Conservation (phyloP, 2,113 vertebrate genomes). For the Pelmatolapia mariae region DNA sequence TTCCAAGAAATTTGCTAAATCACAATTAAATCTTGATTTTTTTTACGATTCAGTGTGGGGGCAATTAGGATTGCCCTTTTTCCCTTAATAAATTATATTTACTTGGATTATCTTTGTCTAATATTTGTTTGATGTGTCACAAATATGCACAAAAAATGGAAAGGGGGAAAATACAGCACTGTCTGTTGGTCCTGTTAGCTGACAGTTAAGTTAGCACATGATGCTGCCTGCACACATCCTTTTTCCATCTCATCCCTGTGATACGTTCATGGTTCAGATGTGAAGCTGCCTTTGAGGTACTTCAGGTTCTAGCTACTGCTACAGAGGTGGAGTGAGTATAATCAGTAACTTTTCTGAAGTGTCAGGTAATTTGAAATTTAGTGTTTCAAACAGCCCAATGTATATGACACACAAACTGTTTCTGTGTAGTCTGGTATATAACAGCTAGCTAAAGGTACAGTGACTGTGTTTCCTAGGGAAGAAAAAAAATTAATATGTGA, state of each 20-base stretch:
- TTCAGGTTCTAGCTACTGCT: neutral
- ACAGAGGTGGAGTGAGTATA: neutral
- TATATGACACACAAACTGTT: neutral
- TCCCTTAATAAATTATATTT: too few species aligned
- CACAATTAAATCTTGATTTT: too few species aligned
- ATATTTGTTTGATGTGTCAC: too few species aligned
- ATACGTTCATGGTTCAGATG: neutral
- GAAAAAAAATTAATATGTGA: neutral
- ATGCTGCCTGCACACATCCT: neutral
- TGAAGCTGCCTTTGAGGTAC: neutral
- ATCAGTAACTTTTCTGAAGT: neutral
- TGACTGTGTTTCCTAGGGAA: neutral
- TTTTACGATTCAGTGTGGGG: too few species aligned
- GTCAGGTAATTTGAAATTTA: neutral
- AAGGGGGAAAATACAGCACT: neutral
- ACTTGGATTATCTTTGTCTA: too few species aligned
- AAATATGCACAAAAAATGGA: too few species aligned
- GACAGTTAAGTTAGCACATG: neutral
- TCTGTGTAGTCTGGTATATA: neutral
- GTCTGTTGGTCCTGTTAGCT: neutral
- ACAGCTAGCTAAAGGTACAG: neutral
- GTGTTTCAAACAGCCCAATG: neutral
- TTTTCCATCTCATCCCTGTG: neutral
- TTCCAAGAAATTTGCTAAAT: too few species aligned
- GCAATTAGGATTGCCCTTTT: too few species aligned